Evolutionary conservation across 2,888 invertebrate genomes (phyloP).

Genomic region (Anthoptus insignis): DNA sequence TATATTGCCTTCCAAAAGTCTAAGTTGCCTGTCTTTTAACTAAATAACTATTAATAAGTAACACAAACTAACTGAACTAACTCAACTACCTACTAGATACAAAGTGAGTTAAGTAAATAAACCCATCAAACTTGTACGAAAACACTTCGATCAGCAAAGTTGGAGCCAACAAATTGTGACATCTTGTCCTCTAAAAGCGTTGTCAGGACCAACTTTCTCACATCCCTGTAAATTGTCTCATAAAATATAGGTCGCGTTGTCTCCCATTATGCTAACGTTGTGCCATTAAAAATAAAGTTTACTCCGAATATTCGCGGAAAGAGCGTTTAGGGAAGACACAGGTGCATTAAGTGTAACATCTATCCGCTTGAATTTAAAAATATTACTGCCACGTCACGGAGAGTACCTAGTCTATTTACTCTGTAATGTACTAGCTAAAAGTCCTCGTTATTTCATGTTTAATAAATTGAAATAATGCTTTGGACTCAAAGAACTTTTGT

Average conservation of each 20-base stretch:
- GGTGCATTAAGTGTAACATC: constrained; percentile 78
- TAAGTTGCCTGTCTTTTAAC: neutral
- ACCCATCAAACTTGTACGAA: constrained; percentile 49
- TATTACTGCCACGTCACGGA: constrained; percentile 60
- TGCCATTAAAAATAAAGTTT: constrained; percentile 83
- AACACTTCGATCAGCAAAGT: constrained; percentile 51
- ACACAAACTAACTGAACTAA: neutral
- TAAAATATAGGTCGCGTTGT: constrained; percentile 79
- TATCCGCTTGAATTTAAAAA: constrained; percentile 76
- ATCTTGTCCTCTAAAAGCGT: constrained; percentile 70
- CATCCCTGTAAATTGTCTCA: constrained; percentile 79
- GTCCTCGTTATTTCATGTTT: constrained; percentile 8
- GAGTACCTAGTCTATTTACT: constrained; percentile 38
- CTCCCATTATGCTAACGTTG: constrained; percentile 79
- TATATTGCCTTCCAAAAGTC: neutral
- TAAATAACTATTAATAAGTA: neutral
- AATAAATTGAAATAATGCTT: constrained; percentile 7
- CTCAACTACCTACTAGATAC: constrained; percentile 8
- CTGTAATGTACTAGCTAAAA: constrained; percentile 34
- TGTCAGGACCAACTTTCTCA: constrained; percentile 74
- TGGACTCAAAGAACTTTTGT: neutral
- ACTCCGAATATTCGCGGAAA: constrained; percentile 71
- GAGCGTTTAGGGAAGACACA: constrained; percentile 80
- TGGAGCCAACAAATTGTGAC: constrained; percentile 59
- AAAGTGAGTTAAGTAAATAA: constrained; percentile 43